Evolutionary conservation across 2,113 vertebrate genomes (phyloP), one percentile per base, ranked within the genome.

Genomic region (Cavia porcellus): DNA sequence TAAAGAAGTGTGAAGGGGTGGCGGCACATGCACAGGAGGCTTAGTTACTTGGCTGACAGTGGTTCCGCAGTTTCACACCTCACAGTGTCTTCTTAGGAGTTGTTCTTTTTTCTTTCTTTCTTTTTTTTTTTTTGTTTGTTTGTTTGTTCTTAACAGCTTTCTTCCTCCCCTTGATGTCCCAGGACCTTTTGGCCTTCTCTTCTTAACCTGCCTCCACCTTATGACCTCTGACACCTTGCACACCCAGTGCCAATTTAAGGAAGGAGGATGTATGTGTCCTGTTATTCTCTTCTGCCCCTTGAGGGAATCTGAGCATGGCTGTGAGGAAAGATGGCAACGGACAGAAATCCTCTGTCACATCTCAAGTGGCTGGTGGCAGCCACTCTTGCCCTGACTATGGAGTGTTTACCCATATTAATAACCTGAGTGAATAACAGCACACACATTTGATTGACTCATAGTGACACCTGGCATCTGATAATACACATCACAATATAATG

Each of bases 1-100:
- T n/a, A 45, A 50, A 42, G 59, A 70, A 77, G 3, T 47, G 24
- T 1, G 3, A 47, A n/a, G 1, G 10, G 5, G 25, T 25, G 80
- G 15, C 3, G 24, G 0, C 42, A 4, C 0, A 22, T 35, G 15
- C 0, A 5, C 10, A 19, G 79, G 28, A 32, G 6, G 11, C 13
- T 38, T 55, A 20, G n/a, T 3, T 32, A 57, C 19, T 62, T 55
- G 68, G 2, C 3, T 32, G 3, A 68, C 7, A n/a, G 0, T 24
- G 2, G 2, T 57, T 1, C 30, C 5, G 28, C 0, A 17, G 66
- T 81, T 10, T 11, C 42, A 6, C 9, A 20, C 17, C n/a, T 86
- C 22, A 22, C 4, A 0, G 12, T 11, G 35, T 32, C n/a, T 90
- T 55, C n/a, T 7, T 9, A 68, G 4, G 19, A 75, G 28, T 11